Conservation (phyloP, 2,797 vertebrate species). For the Poeciliopsis presidionis region DNA sequence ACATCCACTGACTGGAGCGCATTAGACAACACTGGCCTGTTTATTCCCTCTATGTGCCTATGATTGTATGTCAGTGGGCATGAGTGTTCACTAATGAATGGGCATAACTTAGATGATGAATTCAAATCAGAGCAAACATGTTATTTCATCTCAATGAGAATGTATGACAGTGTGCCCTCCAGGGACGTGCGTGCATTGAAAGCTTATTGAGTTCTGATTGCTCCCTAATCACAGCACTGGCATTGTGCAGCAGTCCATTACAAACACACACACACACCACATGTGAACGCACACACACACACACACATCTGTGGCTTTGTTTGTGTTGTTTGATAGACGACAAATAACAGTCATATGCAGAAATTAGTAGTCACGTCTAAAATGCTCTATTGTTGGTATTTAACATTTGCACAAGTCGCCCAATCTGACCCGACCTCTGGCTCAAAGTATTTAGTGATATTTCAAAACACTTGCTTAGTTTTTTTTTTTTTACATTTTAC, state of each 20-base stretch:
- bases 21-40: not conserved
- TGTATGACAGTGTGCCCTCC: constrained; percentile 33
- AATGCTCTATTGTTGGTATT: not conserved
- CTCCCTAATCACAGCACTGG: constrained; percentile 56
- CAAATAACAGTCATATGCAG: constrained; percentile 15
- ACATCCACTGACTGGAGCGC: not conserved
- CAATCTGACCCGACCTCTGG: not conserved
- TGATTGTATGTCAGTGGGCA: constrained; percentile 7
- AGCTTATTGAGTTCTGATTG: constrained; percentile 66
- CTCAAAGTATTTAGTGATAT: not conserved
- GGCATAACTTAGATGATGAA: constrained; percentile 7
- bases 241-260: constrained; percentile 41
- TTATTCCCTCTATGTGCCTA: not conserved
- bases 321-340: constrained; percentile 6
- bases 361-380: constrained; percentile 6
- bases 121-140: constrained; percentile 19
- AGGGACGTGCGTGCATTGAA: constrained; percentile 36
- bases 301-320: not conserved
- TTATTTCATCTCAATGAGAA: constrained; percentile 35
- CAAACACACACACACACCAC: constrained; percentile 8
- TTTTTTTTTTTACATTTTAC: not conserved
- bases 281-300: no score
- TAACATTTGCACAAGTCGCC: not conserved
- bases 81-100: constrained; percentile 26
- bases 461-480: not conserved